Conservation (phyloP, 2,888 invertebrate species). For the Coronaproctus castanopsis region DNA sequence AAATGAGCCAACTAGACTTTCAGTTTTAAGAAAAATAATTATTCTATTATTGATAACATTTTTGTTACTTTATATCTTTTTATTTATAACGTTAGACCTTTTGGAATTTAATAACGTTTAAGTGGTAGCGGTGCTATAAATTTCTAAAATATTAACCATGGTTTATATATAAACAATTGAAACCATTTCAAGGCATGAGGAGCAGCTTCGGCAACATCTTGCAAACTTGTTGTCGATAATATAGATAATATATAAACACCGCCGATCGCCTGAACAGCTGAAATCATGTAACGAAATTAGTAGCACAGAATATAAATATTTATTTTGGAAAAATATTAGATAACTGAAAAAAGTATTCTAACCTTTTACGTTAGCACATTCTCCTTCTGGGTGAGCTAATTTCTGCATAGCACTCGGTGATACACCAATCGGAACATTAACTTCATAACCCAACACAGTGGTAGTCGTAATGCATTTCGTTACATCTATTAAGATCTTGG, state of each 20-base stretch:
- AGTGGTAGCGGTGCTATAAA: too few relatives aligned
- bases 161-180: conserved; percentile 73
- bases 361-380: conserved; percentile 63
- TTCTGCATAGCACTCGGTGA: conserved; percentile 80
- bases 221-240: conserved; percentile 65
- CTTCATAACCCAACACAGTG: conserved; percentile 39
- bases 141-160: conserved; percentile 45
- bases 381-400: conserved; percentile 78
- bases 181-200: conserved; percentile 67
- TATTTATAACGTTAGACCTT: too few relatives aligned
- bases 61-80: too few relatives aligned
- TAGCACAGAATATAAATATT: too few relatives aligned
- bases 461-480: conserved; percentile 39
- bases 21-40: too few relatives aligned
- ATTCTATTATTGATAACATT: too few relatives aligned
- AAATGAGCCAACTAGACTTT: too few relatives aligned
- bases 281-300: too few relatives aligned
- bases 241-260: conserved; percentile 69
- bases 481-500: conserved; percentile 55
- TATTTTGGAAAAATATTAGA: too few relatives aligned
- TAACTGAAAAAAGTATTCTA: too few relatives aligned
- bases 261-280: conserved; percentile 56
- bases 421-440: conserved; percentile 56
- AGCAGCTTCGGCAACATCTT: conserved; percentile 60
- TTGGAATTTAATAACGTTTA: too few relatives aligned